Evolutionary conservation across 2,797 vertebrate species (phyloP), one percentile per base, ranked within the genome.

Genomic region (Cephalopachus bancanus): DNA sequence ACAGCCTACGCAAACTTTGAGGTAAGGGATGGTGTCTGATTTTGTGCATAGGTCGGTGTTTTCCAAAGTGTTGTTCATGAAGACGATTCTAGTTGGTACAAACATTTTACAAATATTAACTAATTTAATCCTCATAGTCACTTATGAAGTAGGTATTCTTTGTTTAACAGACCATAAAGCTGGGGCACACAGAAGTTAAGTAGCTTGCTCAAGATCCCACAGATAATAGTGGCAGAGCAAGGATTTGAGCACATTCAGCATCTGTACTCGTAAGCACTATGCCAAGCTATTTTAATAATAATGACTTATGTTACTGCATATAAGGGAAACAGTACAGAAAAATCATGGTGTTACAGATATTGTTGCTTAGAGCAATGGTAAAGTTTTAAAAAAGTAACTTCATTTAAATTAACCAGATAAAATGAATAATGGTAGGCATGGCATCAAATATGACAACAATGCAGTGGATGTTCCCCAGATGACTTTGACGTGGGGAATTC

Each of bases 321-420:
- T 75, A 44, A 62, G 92, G 81, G 55, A 75, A 71, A 49, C 24
- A 60, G 28, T 16, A 53, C 7, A 26, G 17, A 30, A 87, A 83
- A 85, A 81, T n/a, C 55, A 57, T 37, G 60, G 26, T 80, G 80
- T 75, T 79, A 33, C 8, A 49, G 74, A 83, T 85, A 37, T 10
- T 20, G 12, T 24, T 80, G 55, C n/a, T 87, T 89, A 65, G 57
- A 89, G 71, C 20, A 76, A 76, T 33, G 53, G 74, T 64, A 83
- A 64, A 19, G 37, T 55, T 91, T 94, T n/a, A 10, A 57, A 86
- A 83, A 83, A 91, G 53, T 85, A 69, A 74, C 55, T 95, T 95
- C 83, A 84, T 91, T 75, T 91, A 89, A 74, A 78, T 44, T 51
- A 85, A 64, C 60, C 64, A n/a, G 44, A 53, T 33, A 14, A 65